Evolutionary conservation across 2,888 invertebrate species (phyloP).

Genomic region (Spialia ferax): DNA sequence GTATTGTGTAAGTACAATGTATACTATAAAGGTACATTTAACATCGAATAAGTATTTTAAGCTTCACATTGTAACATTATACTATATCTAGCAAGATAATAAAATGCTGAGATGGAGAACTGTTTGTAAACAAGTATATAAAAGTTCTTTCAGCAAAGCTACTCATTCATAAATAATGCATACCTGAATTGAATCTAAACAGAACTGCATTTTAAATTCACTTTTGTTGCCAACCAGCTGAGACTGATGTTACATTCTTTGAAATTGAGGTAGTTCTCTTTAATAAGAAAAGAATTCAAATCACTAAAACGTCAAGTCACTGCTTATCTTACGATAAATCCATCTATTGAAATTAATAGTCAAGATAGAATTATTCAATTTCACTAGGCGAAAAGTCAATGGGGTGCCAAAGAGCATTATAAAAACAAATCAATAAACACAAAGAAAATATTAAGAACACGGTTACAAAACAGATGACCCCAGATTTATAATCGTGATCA

Average conservation of each 20-base stretch:
- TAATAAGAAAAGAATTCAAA: not conserved
- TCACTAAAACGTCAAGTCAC: not conserved
- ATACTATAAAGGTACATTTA: no score
- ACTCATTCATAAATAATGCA: slow-evolving; percentile 15
- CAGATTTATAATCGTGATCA: not conserved
- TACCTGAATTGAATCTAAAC: no score
- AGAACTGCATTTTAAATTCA: not conserved
- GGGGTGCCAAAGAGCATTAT: not conserved
- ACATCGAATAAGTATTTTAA: not conserved
- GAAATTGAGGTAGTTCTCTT: not conserved
- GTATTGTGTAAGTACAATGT: no score
- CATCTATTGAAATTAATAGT: not conserved
- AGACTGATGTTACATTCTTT: not conserved
- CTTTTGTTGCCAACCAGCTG: not conserved
- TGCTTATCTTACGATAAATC: not conserved
- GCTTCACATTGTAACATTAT: not conserved
- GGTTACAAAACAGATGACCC: not conserved
- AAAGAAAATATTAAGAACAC: not conserved
- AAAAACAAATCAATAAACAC: not conserved
- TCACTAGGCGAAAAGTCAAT: not conserved
- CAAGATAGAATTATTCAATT: not conserved
- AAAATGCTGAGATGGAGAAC: slow-evolving; percentile 11
- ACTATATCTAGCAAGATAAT: not conserved
- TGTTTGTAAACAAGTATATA: slow-evolving; percentile 25
- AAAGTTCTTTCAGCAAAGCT: not conserved